Conservation (phyloP, 2,797 vertebrate species). For the Notolepis coatsorum region DNA sequence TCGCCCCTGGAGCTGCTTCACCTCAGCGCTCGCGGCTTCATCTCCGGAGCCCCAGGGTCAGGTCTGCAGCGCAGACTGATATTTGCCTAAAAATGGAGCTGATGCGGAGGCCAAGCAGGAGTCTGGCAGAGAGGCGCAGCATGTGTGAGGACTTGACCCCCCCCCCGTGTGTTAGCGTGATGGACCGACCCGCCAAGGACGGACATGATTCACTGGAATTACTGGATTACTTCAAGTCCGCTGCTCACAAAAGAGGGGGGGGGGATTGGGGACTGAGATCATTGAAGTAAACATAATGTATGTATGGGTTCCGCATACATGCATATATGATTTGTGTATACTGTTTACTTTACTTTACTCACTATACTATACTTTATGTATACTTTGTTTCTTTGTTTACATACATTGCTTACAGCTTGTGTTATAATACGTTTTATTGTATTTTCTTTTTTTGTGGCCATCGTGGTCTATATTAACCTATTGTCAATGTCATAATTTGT, state of each 20-base stretch:
- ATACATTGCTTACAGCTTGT: no score
- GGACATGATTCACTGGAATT: constrained; percentile 66
- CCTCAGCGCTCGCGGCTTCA: constrained; percentile 67
- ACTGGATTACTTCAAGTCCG: constrained; percentile 57
- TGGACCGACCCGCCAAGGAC: constrained; percentile 52
- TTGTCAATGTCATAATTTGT: no score
- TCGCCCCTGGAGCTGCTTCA: constrained; percentile 48
- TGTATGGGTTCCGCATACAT: neutral
- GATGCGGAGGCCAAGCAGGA: constrained; percentile 22
- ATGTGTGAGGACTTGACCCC: constrained; percentile 40
- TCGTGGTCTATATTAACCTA: no score
- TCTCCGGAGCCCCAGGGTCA: constrained; percentile 48
- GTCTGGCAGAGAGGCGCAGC: constrained; percentile 40
- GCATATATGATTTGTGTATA: neutral
- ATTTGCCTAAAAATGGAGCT: constrained; percentile 52
- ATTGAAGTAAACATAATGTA: constrained; percentile 38
- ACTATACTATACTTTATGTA: no score
- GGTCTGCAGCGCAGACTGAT: constrained; percentile 38
- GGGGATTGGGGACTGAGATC: constrained; percentile 35
- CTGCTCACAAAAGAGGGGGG: constrained; percentile 19
- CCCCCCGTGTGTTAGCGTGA: constrained; percentile 17
- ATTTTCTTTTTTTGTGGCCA: no score
- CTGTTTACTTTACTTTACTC: no score
- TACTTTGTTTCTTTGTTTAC: no score
- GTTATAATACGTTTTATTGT: no score